These are phyloP conservation scores for Melikaiella ostensackeni DNA, from an alignment of 2,888 invertebrate genomes.

Conservation along the genomic window DNA sequence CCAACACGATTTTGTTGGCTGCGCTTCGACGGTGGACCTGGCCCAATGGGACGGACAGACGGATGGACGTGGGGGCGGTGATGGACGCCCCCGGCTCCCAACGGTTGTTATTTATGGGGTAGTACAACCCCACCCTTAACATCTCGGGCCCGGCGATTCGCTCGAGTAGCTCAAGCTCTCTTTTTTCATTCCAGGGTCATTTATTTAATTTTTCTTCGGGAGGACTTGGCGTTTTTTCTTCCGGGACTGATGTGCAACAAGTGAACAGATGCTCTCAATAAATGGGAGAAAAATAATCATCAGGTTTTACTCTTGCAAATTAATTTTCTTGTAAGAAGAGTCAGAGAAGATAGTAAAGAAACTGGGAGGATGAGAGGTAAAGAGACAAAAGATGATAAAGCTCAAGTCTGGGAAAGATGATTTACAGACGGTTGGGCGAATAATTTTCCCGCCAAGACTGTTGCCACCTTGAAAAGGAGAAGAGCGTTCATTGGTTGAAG, in stretches of 20 bases:
- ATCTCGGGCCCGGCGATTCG: conserved; percentile 40
- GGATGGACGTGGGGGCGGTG: conserved; percentile 68
- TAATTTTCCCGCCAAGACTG: conserved; percentile 73
- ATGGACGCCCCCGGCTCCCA: conserved; percentile 70
- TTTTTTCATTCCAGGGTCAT: neutral
- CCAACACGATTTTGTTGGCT: conserved; percentile 45
- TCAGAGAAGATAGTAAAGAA: conserved; percentile 21
- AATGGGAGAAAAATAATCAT: neutral
- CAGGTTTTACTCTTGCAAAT: neutral
- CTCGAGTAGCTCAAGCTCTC: neutral
- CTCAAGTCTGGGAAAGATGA: conserved; percentile 71
- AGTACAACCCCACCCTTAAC: conserved; percentile 61
- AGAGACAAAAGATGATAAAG: conserved; percentile 55
- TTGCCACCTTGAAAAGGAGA: conserved; percentile 68
- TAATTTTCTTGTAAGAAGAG: neutral
- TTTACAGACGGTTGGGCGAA: conserved; percentile 71
- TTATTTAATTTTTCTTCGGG: conserved; percentile 7
- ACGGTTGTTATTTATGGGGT: conserved; percentile 67
- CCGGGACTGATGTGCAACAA: neutral
- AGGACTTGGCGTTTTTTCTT: neutral
- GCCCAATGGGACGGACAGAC: conserved; percentile 46
- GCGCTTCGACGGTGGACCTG: conserved; percentile 48
- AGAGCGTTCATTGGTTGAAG: conserved; percentile 43
- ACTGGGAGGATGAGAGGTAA: conserved; percentile 40
- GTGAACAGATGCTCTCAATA: neutral